Base-by-base conservation (phyloP, 1,140 invertebrate genomes). In the Daktulosphaira vitifoliae region DNA sequence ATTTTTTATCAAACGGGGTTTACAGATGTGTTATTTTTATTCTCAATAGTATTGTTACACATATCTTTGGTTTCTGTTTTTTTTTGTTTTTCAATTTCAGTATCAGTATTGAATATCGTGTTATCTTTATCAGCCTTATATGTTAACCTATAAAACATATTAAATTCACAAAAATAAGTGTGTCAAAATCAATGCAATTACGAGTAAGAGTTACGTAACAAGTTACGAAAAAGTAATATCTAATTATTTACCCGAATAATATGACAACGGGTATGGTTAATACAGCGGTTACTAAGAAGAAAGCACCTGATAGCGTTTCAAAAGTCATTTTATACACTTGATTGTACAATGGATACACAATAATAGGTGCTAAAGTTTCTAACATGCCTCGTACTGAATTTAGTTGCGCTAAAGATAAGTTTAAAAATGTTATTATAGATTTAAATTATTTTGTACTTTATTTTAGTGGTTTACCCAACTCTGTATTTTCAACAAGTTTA, bases 321-420 rank as follows among this genome's bases (percentile, higher is more conserved):
- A 68, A 67, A 9, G 69, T 70, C 13, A 64, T 22, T 15, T 62
- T 65, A 42, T 70, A 70, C 20, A 67, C 46, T 29, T 53, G 49
- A 54, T 70, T 70, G 50, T 70, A 70, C 38, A 70, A 49, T 0
- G 69, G 69, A 48, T 65, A 64, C 26, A 69, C 64, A n/a, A 67
- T 64, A 22, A 70, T 65, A 20, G 69, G 69, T 15, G 67, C 50
- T 3, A 70, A 42, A 8, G 68, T 64, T 38, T 70, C 68, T 15
- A 67, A n/a, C 22, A 67, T 66, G 15, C 67, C 54, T 1, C 66
- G 52, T 15, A 68, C 54, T 1, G 65, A 66, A 53, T 54, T 66
- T 37, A 66, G 52, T 46, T 66, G 65, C 0, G 51, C 65, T 66
- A 33, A 44, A 54, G 33, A 33, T 33, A 11, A 6, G 29, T 33